These are phyloP conservation scores for Decapterus maruadsi DNA, from an alignment of 2,797 vertebrate genomes.

Conservation along the genomic window DNA sequence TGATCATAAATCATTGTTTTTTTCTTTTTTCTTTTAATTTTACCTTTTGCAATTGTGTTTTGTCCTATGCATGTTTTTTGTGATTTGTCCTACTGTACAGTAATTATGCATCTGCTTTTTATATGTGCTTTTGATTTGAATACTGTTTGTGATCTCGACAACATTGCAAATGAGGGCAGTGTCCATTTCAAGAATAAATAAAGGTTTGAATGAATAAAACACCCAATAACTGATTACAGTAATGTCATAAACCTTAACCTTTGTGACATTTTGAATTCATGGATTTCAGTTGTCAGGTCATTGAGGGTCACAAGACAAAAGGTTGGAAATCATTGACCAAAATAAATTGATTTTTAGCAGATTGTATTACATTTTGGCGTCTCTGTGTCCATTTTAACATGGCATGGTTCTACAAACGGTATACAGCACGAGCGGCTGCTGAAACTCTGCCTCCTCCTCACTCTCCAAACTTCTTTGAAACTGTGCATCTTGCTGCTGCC, in stretches of 20 bases:
- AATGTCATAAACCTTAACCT: too few relatives aligned
- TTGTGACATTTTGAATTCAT: background rate
- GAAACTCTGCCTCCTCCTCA: constrained; percentile 66
- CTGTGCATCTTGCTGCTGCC: constrained; percentile 49
- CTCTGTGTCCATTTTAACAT: background rate
- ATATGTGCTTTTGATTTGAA: too few relatives aligned
- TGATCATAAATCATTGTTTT: too few relatives aligned
- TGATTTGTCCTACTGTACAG: too few relatives aligned
- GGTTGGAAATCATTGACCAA: background rate
- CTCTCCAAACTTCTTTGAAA: constrained; percentile 64
- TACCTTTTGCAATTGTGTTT: too few relatives aligned
- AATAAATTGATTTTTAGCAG: background rate
- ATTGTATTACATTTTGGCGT: background rate
- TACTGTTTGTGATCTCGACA: too few relatives aligned
- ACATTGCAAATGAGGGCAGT: too few relatives aligned
- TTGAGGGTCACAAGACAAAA: background rate
- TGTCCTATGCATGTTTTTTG: too few relatives aligned
- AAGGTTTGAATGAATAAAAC: background rate
- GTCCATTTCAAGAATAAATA: too few relatives aligned
- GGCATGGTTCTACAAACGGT: constrained; percentile 13
- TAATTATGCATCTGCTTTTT: too few relatives aligned
- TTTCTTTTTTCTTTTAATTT: too few relatives aligned
- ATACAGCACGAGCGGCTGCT: constrained; percentile 48
- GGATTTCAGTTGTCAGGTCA: background rate
- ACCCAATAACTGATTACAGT: background rate